Evolutionary conservation across 2,113 vertebrate species (phyloP), one percentile per base, ranked within the genome.

Genomic region (Bos indicus): DNA sequence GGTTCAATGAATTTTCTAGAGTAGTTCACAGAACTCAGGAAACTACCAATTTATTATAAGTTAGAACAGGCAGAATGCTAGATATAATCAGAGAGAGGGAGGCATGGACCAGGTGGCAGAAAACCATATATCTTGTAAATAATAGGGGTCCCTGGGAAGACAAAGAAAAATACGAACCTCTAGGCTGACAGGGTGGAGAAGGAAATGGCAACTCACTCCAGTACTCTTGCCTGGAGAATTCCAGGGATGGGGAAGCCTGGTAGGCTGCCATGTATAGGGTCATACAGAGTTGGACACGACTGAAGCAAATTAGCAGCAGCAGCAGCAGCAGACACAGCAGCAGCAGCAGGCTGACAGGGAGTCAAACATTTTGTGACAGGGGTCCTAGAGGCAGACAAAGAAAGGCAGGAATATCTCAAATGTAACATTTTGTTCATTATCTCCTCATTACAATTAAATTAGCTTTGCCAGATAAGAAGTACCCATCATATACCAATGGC

Each of bases 231-330:
- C 59, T 30, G 59, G 59, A 60, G 26, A 30, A 60, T 28, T 28
- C 59, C 13, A 60, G 59, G 26, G 12, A 60, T 0, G 2, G 59
- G 2, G 26, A 1, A 60, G 28, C 59, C 12, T 60, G 59, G 12
- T 60, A 12, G 26, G 59, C 26, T 60, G 59, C 59, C 12, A 1
- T 60, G 26, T 60, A 60, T 60, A 26, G 5, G 59, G 59, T 60
- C 12, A 1, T 12, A 60, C 59, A 28, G 59, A 60, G 5, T 60
- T 1, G 1, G 6, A 30, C 26, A 14, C 0, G 5, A 60, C 59
- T 30, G 26, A 60, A 60, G 12, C 1, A 0, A 60, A 26, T 60
- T 30, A 60, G 59, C 59, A 60, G 59, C 26, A 14, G 59, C 26
- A 60, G 57, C 25, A 60, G 57, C 57, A 59, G 59, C 57, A 59